These are phyloP conservation scores for Oenanthe melanoleuca DNA, from an alignment of 2,113 vertebrate species.

Conservation along the genomic window DNA sequence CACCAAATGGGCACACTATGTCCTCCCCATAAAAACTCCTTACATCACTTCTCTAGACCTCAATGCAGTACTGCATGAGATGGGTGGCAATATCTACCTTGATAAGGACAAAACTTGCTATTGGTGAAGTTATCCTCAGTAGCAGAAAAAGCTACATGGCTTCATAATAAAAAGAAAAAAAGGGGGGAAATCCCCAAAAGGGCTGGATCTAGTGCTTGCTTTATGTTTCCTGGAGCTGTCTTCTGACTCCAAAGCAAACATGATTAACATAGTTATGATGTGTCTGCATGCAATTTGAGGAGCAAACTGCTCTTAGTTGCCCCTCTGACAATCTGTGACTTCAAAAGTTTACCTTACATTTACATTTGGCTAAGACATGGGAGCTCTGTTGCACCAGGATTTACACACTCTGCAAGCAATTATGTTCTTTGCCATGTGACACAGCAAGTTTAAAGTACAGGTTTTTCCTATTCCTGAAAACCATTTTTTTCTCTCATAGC, in stretches of 20 bases:
- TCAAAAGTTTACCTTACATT: not conserved
- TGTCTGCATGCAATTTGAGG: not conserved
- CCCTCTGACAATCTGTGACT: not conserved
- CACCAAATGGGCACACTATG: not conserved
- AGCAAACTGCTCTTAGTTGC: not conserved
- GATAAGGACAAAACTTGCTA: not conserved
- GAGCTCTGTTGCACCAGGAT: not conserved
- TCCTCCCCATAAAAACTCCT: not conserved
- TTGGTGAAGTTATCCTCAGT: not conserved
- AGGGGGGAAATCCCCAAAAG: not conserved
- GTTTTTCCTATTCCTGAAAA: not conserved
- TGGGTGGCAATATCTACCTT: not conserved
- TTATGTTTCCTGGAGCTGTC: not conserved
- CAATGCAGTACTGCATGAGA: not conserved
- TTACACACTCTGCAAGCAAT: not conserved
- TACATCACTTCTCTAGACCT: not conserved
- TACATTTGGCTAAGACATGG: not conserved
- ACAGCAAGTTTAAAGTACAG: not conserved
- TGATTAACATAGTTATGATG: not conserved
- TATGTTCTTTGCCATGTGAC: not conserved
- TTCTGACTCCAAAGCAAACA: not conserved
- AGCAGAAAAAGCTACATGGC: not conserved
- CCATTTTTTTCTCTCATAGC: not conserved
- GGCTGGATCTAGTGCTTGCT: not conserved
- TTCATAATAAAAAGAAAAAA: not conserved